Evolutionary conservation across 1,140 invertebrate species (phyloP).

Genomic region (Notospermus geniculatus): DNA sequence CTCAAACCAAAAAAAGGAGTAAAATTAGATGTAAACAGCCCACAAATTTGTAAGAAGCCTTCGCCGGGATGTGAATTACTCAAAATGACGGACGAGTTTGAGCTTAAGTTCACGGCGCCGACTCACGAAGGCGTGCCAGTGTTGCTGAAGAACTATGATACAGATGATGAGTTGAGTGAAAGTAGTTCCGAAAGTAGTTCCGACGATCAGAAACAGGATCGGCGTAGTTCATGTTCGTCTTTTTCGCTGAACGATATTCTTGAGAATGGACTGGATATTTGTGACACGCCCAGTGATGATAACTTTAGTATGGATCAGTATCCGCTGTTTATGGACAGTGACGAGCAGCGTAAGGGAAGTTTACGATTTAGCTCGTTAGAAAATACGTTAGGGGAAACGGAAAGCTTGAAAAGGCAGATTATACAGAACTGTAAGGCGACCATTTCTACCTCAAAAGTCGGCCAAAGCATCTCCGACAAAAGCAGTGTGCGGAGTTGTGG

Average conservation of each 20-base stretch:
- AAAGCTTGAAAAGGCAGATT: too few relatives aligned
- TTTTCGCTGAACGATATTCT: conserved; percentile 17
- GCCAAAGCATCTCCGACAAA: too few relatives aligned
- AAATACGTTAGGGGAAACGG: too few relatives aligned
- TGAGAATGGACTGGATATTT: conserved; percentile 16
- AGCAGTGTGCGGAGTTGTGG: too few relatives aligned
- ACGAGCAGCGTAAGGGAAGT: too few relatives aligned
- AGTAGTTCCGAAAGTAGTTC: conserved; percentile 3
- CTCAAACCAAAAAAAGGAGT: not conserved
- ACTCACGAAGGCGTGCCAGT: not conserved
- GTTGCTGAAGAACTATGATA: not conserved
- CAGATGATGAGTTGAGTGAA: conserved; percentile 5
- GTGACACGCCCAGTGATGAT: conserved; percentile 22
- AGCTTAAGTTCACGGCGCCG: conserved; percentile 1
- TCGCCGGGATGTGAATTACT: conserved; percentile 6
- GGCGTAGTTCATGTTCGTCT: not conserved
- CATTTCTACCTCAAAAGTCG: too few relatives aligned
- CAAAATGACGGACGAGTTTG: not conserved
- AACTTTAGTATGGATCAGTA: conserved; percentile 4
- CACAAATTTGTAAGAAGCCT: not conserved
- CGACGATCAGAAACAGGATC: not conserved
- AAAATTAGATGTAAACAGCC: not conserved
- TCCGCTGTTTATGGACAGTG: not conserved
- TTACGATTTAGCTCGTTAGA: too few relatives aligned
- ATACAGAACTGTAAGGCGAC: too few relatives aligned